phyloP scores from a whole-genome alignment of 2,888 invertebrate species.

The Abscondita cerata region DNA sequence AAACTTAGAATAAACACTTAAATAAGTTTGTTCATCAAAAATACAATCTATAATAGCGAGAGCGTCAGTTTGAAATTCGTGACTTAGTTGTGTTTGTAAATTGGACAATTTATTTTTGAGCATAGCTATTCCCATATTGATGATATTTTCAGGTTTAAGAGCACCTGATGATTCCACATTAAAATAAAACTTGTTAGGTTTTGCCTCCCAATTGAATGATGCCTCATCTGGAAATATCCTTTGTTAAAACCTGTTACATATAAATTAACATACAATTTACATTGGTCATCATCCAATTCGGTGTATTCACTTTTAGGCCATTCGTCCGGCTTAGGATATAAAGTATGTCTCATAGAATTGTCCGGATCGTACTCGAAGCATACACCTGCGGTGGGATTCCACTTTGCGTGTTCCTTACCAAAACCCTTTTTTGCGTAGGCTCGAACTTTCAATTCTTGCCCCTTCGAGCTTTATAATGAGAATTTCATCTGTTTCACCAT shows the following conservation, averaged over 20 bases:
- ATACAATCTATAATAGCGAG: too few relatives aligned
- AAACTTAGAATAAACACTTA: not conserved
- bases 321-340: conserved; percentile 95
- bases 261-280: conserved; percentile 57
- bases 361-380: conserved; percentile 99
- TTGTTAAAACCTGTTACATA: conserved; percentile 4
- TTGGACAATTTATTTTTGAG: conserved; percentile 95
- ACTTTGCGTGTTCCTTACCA: conserved; percentile 99
- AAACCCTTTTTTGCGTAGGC: conserved; percentile 96
- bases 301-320: conserved; percentile 99
- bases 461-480: conserved; percentile 78
- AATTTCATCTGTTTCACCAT: conserved; percentile 92
- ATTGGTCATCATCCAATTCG: conserved; percentile 90
- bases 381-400: conserved; percentile 99
- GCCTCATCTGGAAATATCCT: conserved; percentile 73
- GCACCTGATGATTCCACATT: conserved; percentile 97
- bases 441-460: conserved; percentile 92
- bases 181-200: conserved; percentile 96
- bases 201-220: conserved; percentile 91
- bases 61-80: conserved; percentile 86
- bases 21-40: too few relatives aligned
- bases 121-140: conserved; percentile 91
- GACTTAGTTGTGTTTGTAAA: conserved; percentile 90
- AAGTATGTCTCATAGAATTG: conserved; percentile 93
- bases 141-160: conserved; percentile 94